Evolutionary conservation across 2,888 invertebrate species (phyloP), one percentile per base, ranked within the genome.

Genomic region (Clepsis dumicolana): DNA sequence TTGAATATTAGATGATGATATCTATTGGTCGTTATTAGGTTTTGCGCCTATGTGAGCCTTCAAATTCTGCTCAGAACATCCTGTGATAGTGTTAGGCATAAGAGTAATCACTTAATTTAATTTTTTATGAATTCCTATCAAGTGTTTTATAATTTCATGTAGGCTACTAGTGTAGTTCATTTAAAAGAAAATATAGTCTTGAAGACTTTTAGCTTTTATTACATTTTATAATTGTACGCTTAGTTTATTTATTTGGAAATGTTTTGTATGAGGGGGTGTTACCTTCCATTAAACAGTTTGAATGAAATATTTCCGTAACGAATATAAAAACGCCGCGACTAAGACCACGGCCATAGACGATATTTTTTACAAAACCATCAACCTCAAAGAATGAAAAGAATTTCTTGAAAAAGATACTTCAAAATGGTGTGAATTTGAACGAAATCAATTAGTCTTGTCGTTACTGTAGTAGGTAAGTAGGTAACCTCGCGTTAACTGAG

Each of bases 21-120:
- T 44, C 44, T 44, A 8, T 48, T 32, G 32, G 38, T 60, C 64
- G 64, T 64, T 70, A 48, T 68, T 57, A 48, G 60, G 16, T 41
- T 48, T 60, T 62, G 50, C 16, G n/a, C 44, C 44, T 50, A 25
- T 57, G 21, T 67, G 68, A 66, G 48, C 65, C 29, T 64, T 72
- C 72, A 64, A 64, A 67, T 64, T 72, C 73, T 77, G 89, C 87
- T 89, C 87, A 85, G 84, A 86, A 85, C 84, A 80, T 83, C 82
- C 85, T 90, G 89, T 90, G 91, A 90, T 90, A 88, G 80, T 71
- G 74, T 63, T 72, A 71, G 70, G 63, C 75, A 70, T 74, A 69
- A 57, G 65, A 72, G 73, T 61, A 59, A 62, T 66, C 27, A 18
- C 8, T 63, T 57, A 57, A 50, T 54, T 61, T 62, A 38, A 64